Percentiles rank a stretch among this genome's conserved stretches.
phyloP scores from a whole-genome alignment of 1,140 invertebrate genomes.

The Aphelenchoides avenae region DNA sequence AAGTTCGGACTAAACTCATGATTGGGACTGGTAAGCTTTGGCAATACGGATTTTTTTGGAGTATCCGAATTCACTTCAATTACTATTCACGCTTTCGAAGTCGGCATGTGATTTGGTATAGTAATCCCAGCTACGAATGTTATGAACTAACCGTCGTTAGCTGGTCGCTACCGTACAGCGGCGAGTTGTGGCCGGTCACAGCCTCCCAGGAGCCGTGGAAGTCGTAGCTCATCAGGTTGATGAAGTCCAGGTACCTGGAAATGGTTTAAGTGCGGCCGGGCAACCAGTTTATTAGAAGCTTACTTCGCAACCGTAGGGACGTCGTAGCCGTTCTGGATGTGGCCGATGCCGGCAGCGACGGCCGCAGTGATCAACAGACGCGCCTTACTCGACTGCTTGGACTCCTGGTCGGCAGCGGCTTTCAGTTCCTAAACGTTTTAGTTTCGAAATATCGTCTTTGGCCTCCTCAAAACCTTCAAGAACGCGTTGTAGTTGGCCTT shows the following conservation, averaged over 20 bases:
- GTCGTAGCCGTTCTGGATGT: constrained; percentile 61
- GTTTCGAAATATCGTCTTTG: too few relatives aligned
- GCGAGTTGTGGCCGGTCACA: constrained; percentile 53
- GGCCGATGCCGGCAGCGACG: constrained; percentile 59
- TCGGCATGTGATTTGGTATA: too few relatives aligned
- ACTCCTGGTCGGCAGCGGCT: constrained; percentile 88
- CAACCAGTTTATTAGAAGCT: too few relatives aligned
- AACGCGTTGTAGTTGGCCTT: constrained; percentile 31
- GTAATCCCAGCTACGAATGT: too few relatives aligned
- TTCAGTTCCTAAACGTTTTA: constrained; percentile 74
- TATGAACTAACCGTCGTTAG: too few relatives aligned
- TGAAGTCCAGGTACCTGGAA: constrained; percentile 57
- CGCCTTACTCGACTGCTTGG: constrained; percentile 69
- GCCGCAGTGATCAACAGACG: constrained; percentile 60
- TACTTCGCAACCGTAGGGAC: constrained; percentile 59
- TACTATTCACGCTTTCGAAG: too few relatives aligned
- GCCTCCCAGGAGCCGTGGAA: constrained; percentile 57
- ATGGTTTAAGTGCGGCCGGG: too few relatives aligned
- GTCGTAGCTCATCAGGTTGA: constrained; percentile 59
- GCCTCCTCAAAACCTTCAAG: constrained; percentile 22
- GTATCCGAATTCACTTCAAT: too few relatives aligned
- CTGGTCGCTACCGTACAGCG: constrained; percentile 46
- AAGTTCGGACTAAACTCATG: too few relatives aligned
- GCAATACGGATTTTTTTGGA: too few relatives aligned
- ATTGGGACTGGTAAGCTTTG: too few relatives aligned